Base-by-base conservation (phyloP, 2,113 vertebrate genomes). In the Mola mola region DNA sequence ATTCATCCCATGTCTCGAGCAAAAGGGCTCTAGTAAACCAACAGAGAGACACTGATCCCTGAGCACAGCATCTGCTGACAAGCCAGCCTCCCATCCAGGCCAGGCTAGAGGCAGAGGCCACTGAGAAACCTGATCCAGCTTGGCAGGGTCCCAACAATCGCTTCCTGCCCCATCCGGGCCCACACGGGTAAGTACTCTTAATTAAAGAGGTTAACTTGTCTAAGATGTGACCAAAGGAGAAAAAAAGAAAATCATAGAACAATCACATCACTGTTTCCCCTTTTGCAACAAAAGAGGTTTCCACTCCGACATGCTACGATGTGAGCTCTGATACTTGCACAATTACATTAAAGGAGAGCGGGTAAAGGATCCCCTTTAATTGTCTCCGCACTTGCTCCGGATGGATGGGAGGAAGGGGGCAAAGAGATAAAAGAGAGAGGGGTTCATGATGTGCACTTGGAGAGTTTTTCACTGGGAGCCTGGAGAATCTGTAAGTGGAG, bases 61-160 rank as follows among this genome's bases (percentile, higher is more conserved):
- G 80, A 87, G 87, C 83, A 90, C 89, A 93, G 93, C 83, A 89
- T 93, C 94, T 94, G 86, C 84, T 95, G 92, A 92, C 88, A 94
- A 93, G 81, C 76, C 79, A 88, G 84, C 65, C 86, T 92, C 89
- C 92, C 79, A 90, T 93, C 93, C 78, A 88, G 67, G 88, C 81
- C 89, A 89, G 88, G 78, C 84, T 88, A 79, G 84, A 67, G 84
- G 74, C 53, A 82, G 68, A 49, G 87, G 66, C 80, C 60, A 79
- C 67, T 78, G 67, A 81, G 88, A 93, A 94, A 93, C 87, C 72
- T 86, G 79, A 94, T 93, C 87, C 85, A 80, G 82, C 88, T 88
- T 91, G 87, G 86, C 77, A 87, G 86, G 86, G 83, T 90, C 58
- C 86, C 85, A 91, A 82, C 60, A 87, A 91, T 92, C 81, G 81